Conservation (phyloP, 1,140 invertebrate genomes). For the Epicauta chinensis region DNA sequence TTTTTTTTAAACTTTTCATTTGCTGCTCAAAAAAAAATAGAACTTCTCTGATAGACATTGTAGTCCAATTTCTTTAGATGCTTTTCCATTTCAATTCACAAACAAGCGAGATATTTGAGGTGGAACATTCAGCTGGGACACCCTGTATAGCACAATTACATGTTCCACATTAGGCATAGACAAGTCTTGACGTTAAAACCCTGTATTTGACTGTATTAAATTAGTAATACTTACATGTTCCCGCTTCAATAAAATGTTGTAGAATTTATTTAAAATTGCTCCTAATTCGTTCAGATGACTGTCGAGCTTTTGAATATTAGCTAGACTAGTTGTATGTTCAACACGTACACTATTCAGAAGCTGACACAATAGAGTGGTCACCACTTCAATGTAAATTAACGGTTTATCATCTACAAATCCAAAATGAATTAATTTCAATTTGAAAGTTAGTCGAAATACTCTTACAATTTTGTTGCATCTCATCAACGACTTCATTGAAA, state of each 20-base stretch:
- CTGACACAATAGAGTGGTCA: conserved; percentile 20
- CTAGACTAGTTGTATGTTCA: conserved; percentile 30
- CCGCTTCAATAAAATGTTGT: conserved; percentile 27
- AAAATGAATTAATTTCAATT: too few relatives aligned
- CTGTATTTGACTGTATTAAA: too few relatives aligned
- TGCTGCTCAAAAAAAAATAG: too few relatives aligned
- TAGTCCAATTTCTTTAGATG: too few relatives aligned
- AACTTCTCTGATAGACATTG: too few relatives aligned
- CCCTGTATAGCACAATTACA: too few relatives aligned
- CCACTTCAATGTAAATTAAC: conserved; percentile 25
- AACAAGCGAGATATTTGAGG: too few relatives aligned
- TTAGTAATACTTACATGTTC: conserved; percentile 35
- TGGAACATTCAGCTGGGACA: too few relatives aligned
- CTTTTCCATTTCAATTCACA: too few relatives aligned
- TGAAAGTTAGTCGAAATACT: background rate
- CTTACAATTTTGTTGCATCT: conserved; percentile 15
- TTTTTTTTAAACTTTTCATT: too few relatives aligned
- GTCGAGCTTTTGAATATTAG: conserved; percentile 31
- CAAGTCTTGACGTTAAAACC: too few relatives aligned
- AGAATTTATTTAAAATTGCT: conserved; percentile 30
- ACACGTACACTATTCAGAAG: conserved; percentile 30
- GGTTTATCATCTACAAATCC: background rate
- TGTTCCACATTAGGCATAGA: too few relatives aligned
- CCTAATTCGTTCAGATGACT: conserved; percentile 29
- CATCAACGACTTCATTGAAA: conserved; percentile 26